Conservation (phyloP, 2,888 invertebrate species). For the Dexiosoma caninum region DNA sequence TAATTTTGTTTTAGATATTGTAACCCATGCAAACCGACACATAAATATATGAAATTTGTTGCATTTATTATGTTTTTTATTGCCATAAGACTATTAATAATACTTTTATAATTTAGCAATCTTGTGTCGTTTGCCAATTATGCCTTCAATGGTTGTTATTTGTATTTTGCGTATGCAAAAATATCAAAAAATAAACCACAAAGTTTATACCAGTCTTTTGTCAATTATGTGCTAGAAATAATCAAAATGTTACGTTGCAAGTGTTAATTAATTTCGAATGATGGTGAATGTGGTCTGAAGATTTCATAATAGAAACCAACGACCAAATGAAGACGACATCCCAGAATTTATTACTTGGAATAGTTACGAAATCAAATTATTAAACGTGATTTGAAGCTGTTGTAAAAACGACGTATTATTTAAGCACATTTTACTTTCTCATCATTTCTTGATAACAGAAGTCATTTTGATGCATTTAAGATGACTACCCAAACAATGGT, state of each 20-base stretch:
- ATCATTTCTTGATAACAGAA: neutral
- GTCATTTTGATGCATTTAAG: no score
- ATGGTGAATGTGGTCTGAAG: neutral
- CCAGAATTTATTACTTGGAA: neutral
- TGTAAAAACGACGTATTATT: no score
- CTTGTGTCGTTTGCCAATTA: slow-evolving; percentile 21
- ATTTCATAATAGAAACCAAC: neutral
- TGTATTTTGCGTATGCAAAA: neutral
- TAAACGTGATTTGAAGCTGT: no score
- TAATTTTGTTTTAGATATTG: neutral
- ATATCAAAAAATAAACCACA: slow-evolving; percentile 21
- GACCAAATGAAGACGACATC: neutral
- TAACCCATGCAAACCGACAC: no score
- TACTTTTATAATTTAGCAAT: slow-evolving; percentile 14
- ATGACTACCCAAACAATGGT: no score
- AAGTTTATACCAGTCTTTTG: neutral
- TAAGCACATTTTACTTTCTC: neutral
- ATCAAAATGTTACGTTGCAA: neutral
- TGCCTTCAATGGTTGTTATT: neutral
- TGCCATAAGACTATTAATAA: slow-evolving; percentile 5
- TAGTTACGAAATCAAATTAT: neutral
- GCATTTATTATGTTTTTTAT: neutral
- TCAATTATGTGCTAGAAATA: neutral
- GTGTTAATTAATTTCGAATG: neutral
- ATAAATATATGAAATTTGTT: neutral